Evolutionary conservation across 2,888 invertebrate species (phyloP).

Genomic region (Pterostichus niger): DNA sequence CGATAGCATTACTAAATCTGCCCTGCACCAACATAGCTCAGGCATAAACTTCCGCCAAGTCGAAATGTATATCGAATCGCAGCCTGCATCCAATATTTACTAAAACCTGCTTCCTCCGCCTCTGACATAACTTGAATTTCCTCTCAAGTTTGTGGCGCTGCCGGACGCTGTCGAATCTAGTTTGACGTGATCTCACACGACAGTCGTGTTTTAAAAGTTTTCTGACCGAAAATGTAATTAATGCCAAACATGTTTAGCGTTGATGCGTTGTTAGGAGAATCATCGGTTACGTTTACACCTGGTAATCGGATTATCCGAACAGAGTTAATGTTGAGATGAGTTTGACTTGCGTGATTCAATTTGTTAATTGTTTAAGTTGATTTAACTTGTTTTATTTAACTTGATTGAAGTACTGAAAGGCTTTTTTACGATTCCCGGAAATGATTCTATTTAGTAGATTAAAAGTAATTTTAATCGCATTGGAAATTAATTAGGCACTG

Average conservation of each 20-base stretch:
- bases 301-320: conserved; percentile 54
- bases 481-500: too few species aligned
- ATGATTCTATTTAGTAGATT: too few species aligned
- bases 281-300: conserved; percentile 62
- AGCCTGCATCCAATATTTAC: conserved; percentile 58
- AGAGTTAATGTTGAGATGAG: conserved; percentile 38
- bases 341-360: conserved; percentile 38
- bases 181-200: conserved; percentile 34
- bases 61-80: conserved; percentile 63
- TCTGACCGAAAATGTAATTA: conserved; percentile 60
- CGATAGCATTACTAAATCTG: conserved; percentile 56
- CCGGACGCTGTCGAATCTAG: conserved; percentile 24
- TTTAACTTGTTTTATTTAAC: conserved; percentile 41
- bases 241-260: conserved; percentile 52
- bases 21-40: conserved; percentile 23
- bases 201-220: conserved; percentile 62
- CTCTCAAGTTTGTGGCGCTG: background rate
- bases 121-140: background rate
- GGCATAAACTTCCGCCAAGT: conserved; percentile 58
- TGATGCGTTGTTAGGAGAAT: conserved; percentile 37
- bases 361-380: conserved; percentile 52
- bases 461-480: too few species aligned
- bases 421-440: too few species aligned
- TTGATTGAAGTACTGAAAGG: conserved; percentile 4
- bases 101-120: conserved; percentile 15